A percentile compares a stretch with the other conserved stretches of the same genome.
Evolutionary conservation across 2,797 vertebrate genomes (phyloP).

Genomic region (Sardinella longiceps): DNA sequence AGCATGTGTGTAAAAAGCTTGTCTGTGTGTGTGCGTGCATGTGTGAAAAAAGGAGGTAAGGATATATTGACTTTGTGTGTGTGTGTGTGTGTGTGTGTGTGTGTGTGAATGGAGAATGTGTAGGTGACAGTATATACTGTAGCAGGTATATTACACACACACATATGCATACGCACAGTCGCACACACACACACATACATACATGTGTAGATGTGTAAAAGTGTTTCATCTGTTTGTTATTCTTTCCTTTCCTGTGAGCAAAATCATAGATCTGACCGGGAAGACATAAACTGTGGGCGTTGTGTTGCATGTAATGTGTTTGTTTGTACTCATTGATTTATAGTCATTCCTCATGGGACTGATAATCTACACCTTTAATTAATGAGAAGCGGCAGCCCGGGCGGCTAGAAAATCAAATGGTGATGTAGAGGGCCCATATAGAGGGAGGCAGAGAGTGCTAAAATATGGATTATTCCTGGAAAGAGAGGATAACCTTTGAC

Average conservation of each 20-base stretch:
- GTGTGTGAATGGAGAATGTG: neutral
- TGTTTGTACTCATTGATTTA: neutral
- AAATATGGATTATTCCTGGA: neutral
- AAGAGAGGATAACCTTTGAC: neutral
- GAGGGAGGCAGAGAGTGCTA: neutral
- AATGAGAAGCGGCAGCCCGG: neutral
- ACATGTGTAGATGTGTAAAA: neutral
- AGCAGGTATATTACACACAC: neutral
- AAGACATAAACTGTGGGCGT: neutral
- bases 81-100: neutral
- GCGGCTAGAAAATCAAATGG: neutral
- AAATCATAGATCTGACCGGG: neutral
- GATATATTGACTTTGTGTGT: neutral
- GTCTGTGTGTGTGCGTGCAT: neutral
- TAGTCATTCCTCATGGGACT: neutral
- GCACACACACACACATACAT: neutral
- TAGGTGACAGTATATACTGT: neutral
- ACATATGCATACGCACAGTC: neutral
- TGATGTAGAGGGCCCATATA: neutral
- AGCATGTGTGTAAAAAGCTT: neutral
- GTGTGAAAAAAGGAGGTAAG: neutral
- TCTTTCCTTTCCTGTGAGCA: neutral
- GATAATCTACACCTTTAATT: neutral
- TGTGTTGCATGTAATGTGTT: neutral
- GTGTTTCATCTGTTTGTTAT: neutral